phyloP scores from a whole-genome alignment of 2,113 vertebrate genomes.

The Oreotragus oreotragus region DNA sequence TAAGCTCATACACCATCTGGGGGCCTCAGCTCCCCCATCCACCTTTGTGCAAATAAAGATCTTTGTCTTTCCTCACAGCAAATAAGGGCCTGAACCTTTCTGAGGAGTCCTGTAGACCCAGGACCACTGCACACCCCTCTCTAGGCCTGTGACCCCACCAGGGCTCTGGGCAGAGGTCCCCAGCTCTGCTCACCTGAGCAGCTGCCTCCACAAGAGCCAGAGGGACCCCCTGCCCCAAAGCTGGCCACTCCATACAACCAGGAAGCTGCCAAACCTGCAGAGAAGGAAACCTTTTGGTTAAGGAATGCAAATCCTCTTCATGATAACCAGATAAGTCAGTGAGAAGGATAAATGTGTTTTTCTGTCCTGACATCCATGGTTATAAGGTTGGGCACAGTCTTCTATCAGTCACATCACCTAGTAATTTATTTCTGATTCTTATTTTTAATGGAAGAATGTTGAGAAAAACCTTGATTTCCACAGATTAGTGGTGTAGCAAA shows the following conservation, averaged over 20 bases:
- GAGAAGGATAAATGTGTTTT: not conserved
- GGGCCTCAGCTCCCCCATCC: not conserved
- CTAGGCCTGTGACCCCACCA: not conserved
- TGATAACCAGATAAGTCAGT: not conserved
- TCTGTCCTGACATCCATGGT: not conserved
- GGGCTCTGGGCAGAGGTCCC: not conserved
- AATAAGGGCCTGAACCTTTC: not conserved
- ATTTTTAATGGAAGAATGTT: not conserved
- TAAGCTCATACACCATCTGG: not conserved
- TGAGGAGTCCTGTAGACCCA: not conserved
- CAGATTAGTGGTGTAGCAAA: not conserved
- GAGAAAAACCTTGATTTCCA: constrained; percentile 14
- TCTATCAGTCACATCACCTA: too few species aligned
- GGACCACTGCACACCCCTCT: not conserved
- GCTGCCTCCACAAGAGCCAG: not conserved
- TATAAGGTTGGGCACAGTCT: not conserved
- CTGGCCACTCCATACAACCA: not conserved
- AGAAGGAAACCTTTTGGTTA: not conserved
- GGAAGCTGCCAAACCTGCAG: not conserved
- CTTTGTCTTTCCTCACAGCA: constrained; percentile 26
- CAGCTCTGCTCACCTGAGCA: not conserved
- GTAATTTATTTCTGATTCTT: not conserved
- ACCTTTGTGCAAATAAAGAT: not conserved
- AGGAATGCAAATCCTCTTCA: not conserved
- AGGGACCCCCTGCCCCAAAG: not conserved